Evolutionary conservation across 2,888 invertebrate species (phyloP).

Genomic region (Diloba caeruleocephala): DNA sequence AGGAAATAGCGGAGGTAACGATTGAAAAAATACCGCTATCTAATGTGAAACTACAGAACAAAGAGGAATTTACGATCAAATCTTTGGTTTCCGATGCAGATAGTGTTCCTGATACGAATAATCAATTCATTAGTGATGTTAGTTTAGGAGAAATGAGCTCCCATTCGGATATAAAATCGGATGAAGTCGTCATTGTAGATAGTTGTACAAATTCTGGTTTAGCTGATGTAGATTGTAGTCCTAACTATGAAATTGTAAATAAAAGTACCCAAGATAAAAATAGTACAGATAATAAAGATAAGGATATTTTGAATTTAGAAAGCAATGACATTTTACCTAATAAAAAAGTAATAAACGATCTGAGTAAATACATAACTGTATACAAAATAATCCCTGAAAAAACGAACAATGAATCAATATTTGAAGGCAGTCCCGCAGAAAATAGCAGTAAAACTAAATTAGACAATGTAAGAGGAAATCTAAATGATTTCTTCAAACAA

Average conservation of each 20-base stretch:
- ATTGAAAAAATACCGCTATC: conserved; percentile 16
- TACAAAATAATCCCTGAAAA: conserved; percentile 57
- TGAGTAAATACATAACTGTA: conserved; percentile 58
- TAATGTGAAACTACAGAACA: conserved; percentile 26
- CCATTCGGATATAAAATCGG: background rate
- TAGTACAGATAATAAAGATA: background rate
- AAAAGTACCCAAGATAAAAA: conserved; percentile 9
- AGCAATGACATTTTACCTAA: conserved; percentile 1
- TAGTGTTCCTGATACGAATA: conserved; percentile 55
- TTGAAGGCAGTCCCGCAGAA: conserved; percentile 2
- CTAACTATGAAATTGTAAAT: conserved; percentile 3
- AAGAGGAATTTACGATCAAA: conserved; percentile 12
- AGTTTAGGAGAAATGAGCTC: conserved; percentile 3
- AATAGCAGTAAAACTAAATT: conserved; percentile 24
- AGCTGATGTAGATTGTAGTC: conserved; percentile 10
- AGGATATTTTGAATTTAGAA: conserved; percentile 7
- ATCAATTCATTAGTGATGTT: conserved; percentile 53
- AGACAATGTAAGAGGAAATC: conserved; percentile 25
- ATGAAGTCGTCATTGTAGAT: conserved; percentile 19
- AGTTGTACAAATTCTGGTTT: conserved; percentile 16
- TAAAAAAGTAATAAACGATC: conserved; percentile 30
- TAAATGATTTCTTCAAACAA: conserved; percentile 60
- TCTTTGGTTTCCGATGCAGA: conserved; percentile 32
- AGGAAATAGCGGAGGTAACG: background rate
- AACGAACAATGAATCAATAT: background rate